These are phyloP conservation scores for Bursaphelenchus okinawaensis DNA, from an alignment of 2,888 invertebrate genomes.

Conservation along the genomic window DNA sequence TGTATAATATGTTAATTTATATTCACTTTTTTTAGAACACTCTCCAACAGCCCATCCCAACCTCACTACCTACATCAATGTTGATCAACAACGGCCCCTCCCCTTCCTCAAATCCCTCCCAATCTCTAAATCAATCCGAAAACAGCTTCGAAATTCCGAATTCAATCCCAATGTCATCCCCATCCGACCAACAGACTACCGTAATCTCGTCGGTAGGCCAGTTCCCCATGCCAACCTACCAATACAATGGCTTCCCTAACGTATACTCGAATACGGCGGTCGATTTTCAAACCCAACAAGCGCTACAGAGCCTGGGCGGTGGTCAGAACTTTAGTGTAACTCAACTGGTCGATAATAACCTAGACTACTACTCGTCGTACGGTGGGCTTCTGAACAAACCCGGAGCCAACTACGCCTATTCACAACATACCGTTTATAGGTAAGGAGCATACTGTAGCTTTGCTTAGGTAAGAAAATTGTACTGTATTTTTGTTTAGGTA, in stretches of 20 bases:
- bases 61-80: neutral
- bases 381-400: neutral
- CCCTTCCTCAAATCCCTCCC: neutral
- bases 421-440: conserved; percentile 27
- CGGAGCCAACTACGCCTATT: neutral
- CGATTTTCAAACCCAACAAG: neutral
- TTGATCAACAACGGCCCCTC: neutral
- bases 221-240: conserved; percentile 17
- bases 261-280: neutral
- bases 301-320: neutral
- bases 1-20: too few species aligned
- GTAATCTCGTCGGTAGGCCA: conserved; percentile 28
- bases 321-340: neutral
- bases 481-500: too few species aligned
- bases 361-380: neutral
- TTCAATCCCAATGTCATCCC: neutral
- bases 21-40: too few species aligned
- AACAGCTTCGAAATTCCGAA: neutral
- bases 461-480: too few species aligned
- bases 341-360: neutral
- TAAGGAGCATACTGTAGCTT: conserved; percentile 1
- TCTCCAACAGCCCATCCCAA: neutral
- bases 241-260: conserved; percentile 1
- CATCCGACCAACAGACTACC: conserved; percentile 4
- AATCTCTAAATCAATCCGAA: conserved; percentile 3